These are phyloP conservation scores for Amphiprion percula DNA, from an alignment of 2,113 vertebrate genomes.

Conservation along the genomic window DNA sequence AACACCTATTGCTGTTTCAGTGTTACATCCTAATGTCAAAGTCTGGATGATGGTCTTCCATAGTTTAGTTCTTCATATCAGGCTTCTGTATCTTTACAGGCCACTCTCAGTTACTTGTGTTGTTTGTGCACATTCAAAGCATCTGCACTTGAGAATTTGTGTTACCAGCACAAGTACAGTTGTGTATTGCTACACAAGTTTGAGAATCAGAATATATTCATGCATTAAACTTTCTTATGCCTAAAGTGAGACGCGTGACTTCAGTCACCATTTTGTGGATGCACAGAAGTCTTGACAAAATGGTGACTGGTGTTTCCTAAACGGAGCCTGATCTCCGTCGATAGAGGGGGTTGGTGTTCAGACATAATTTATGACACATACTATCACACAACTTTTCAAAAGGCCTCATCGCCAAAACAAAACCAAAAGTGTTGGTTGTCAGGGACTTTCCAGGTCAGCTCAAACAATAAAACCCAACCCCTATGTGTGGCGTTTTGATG, in stretches of 20 bases:
- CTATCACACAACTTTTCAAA: constrained; percentile 46
- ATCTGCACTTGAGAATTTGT: too few relatives aligned
- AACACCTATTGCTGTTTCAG: background rate
- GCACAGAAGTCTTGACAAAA: background rate
- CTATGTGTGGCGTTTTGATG: fast-evolving
- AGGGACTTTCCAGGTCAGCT: constrained; percentile 41
- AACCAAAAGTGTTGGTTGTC: background rate
- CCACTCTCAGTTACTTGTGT: too few relatives aligned
- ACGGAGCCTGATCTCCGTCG: fast-evolving
- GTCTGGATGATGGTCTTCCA: too few relatives aligned
- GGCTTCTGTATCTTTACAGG: too few relatives aligned
- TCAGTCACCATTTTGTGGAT: constrained; percentile 38
- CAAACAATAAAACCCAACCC: constrained; percentile 37
- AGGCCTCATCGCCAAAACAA: fast-evolving
- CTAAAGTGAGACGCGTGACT: too few relatives aligned
- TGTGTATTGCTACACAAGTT: too few relatives aligned
- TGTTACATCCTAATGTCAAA: background rate
- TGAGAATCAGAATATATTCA: too few relatives aligned
- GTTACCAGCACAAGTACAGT: background rate
- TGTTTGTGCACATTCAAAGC: background rate
- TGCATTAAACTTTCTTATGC: too few relatives aligned
- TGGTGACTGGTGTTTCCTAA: background rate
- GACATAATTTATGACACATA: background rate
- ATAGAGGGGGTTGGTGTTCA: constrained; percentile 43
- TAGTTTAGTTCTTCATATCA: too few relatives aligned